Percentiles rank a stretch among this genome's conserved stretches.
These are phyloP conservation scores for Escarpia spicata DNA, from an alignment of 2,888 invertebrate species.

Conservation along the genomic window DNA sequence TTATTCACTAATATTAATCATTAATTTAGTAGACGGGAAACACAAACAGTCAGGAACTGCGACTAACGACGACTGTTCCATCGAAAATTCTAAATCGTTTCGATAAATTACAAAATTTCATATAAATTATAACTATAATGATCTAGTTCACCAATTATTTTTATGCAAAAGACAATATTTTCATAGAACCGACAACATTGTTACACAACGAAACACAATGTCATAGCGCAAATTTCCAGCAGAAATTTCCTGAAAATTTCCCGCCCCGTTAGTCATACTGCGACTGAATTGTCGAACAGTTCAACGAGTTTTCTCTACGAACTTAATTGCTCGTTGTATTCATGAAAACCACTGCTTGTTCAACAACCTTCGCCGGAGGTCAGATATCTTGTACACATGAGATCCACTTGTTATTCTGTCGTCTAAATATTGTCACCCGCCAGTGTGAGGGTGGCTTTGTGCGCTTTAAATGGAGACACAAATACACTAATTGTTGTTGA, in stretches of 20 bases:
- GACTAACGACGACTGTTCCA: too few relatives aligned
- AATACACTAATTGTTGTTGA: slow-evolving; percentile 16
- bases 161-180: too few relatives aligned
- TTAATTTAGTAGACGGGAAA: too few relatives aligned
- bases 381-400: background rate
- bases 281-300: background rate
- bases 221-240: background rate
- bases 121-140: too few relatives aligned
- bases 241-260: slow-evolving; percentile 1
- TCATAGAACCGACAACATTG: too few relatives aligned
- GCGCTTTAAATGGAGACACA: background rate
- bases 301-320: background rate
- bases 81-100: too few relatives aligned
- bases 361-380: background rate
- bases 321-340: background rate
- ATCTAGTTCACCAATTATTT: too few relatives aligned
- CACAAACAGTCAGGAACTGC: too few relatives aligned
- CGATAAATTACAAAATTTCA: too few relatives aligned
- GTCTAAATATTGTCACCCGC: slow-evolving; percentile 7
- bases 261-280: background rate
- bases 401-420: background rate
- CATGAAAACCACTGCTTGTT: background rate
- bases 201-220: too few relatives aligned
- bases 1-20: too few relatives aligned
- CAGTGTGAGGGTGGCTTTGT: background rate